Evolutionary conservation across 2,888 invertebrate genomes (phyloP), one percentile per base, ranked within the genome.

Genomic region (Caenorhabditis afra): DNA sequence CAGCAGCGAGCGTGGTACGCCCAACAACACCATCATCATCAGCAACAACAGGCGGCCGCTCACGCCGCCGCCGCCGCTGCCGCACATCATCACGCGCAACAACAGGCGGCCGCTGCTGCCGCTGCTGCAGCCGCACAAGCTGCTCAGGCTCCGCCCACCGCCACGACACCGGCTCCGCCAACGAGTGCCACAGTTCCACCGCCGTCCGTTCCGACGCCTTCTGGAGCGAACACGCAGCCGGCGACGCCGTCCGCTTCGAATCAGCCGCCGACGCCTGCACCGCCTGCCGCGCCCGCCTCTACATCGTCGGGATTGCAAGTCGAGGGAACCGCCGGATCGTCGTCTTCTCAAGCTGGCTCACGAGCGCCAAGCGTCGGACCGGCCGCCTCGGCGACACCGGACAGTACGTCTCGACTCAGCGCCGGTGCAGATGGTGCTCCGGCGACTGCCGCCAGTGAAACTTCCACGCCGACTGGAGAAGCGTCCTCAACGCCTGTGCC

Each of bases 281-380:
- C 65, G 1, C 44, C 41, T 11, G 20, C 57, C 20, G 75, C 61
- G n/a, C 44, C 75, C 1, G n/a, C 44, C 0, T 22, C 65, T 12
- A 11, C 20, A 8, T 14, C 29, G n/a, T 23, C 23, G 11, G 12
- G 16, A 8, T 44, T 67, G 16, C 47, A 67, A 47, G 67, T 79
- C 0, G 66, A 76, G 45, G 44, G 59, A 18, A 73, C 44, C 16
- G 29, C 29, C 29, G 29, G 29, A 3, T 29, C 29, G 7, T 3
- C 29, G 3, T 29, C 29, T 3, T 29, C 29, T 29, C 29, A 29
- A 29, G 29, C 29, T 3, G 29, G 29, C 7, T 29, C 29, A 29
- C 29, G 85, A 11, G 85, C 85, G 7, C 85, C 85, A 3, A 79
- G 79, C 49, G 76, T 66, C 8, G 85, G 85, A n/a, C 85, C 85